These are phyloP conservation scores for Sus cebifrons DNA, from an alignment of 2,797 vertebrate genomes.

Conservation along the genomic window DNA sequence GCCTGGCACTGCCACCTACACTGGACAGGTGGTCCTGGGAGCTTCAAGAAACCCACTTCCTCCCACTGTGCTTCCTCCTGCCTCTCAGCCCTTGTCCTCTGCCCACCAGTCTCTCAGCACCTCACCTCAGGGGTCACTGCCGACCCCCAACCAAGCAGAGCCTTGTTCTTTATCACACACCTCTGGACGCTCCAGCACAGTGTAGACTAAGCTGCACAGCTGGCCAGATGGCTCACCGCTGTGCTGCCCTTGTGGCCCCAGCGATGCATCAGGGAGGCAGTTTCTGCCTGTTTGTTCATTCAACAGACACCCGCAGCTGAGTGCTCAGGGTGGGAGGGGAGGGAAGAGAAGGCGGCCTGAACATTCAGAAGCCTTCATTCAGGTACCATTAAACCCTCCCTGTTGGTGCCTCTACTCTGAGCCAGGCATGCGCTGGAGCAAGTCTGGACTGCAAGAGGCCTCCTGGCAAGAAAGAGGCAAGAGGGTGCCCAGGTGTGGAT, in stretches of 20 bases:
- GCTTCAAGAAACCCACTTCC: not conserved
- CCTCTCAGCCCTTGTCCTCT: not conserved
- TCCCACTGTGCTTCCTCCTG: no score
- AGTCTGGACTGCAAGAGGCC: not conserved
- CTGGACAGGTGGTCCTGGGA: not conserved
- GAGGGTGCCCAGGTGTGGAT: not conserved
- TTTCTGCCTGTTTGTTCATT: not conserved
- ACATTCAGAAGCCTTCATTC: not conserved
- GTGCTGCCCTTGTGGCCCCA: not conserved
- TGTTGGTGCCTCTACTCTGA: not conserved
- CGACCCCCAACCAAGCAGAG: rapidly evolving
- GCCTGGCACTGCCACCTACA: no score
- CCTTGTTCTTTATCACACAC: no score
- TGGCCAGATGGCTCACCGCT: not conserved
- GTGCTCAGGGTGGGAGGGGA: not conserved
- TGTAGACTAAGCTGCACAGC: not conserved
- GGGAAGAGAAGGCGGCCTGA: not conserved
- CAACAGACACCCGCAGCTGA: not conserved
- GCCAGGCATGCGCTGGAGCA: not conserved
- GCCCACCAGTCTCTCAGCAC: not conserved
- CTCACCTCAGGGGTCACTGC: not conserved
- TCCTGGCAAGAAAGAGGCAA: not conserved
- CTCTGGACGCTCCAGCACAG: not conserved
- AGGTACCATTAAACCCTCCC: not conserved
- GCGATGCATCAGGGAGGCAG: not conserved